Conservation (phyloP, 2,797 vertebrate species). For the Tokudaia muenninki region DNA sequence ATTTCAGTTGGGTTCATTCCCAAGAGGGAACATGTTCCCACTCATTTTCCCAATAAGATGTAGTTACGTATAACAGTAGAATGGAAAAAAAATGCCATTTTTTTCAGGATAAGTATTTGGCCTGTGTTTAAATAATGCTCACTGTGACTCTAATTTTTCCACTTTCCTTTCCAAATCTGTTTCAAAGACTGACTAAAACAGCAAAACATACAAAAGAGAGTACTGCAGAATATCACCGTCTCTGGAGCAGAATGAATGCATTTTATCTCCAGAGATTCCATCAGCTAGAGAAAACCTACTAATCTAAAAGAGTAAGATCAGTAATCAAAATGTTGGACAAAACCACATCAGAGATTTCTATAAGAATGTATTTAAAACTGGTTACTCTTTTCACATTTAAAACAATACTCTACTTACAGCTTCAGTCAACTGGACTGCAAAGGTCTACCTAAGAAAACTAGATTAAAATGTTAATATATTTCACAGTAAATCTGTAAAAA, state of each 20-base stretch:
- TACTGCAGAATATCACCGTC: background rate
- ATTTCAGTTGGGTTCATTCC: background rate
- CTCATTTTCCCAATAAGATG: background rate
- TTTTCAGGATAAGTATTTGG: background rate
- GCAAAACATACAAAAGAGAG: background rate
- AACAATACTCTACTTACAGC: background rate
- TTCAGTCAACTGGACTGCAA: background rate
- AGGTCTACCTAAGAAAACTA: background rate
- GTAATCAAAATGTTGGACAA: background rate
- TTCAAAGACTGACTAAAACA: constrained; percentile 3
- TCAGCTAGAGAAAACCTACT: background rate
- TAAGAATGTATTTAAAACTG: background rate
- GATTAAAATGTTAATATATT: background rate
- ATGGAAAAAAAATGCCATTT: constrained; percentile 13
- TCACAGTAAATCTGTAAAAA: background rate
- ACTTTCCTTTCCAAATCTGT: constrained; percentile 3
- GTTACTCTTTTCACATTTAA: constrained; percentile 28
- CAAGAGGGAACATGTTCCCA: background rate
- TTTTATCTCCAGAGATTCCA: background rate
- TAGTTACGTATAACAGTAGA: background rate
- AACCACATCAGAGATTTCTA: background rate
- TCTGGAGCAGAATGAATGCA: background rate
- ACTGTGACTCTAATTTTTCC: background rate
- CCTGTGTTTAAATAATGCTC: background rate
- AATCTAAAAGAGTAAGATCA: background rate